Evolutionary conservation across 2,888 invertebrate species (phyloP).

Genomic region (Phyllotreta striolata): DNA sequence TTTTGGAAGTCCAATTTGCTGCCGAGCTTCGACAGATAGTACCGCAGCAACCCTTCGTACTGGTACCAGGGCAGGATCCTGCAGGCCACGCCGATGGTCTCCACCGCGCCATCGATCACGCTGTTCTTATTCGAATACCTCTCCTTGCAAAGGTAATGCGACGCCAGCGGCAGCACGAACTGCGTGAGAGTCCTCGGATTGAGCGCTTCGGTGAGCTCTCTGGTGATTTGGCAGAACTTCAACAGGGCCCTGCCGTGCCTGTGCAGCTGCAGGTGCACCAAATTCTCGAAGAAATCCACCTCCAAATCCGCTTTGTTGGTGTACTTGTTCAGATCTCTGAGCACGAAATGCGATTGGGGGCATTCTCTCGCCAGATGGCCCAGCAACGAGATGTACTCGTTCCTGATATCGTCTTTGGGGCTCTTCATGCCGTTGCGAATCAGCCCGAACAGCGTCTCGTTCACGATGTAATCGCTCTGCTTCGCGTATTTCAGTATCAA

Average conservation of each 20-base stretch:
- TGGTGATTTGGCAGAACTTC: constrained; percentile 75
- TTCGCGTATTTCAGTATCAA: constrained; percentile 66
- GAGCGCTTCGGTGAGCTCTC: constrained; percentile 68
- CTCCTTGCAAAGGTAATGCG: constrained; percentile 81
- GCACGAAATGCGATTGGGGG: constrained; percentile 72
- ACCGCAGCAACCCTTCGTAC: constrained; percentile 82
- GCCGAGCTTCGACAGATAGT: constrained; percentile 80
- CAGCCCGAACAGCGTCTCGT: constrained; percentile 76
- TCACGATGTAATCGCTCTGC: constrained; percentile 74
- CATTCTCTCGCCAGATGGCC: constrained; percentile 80
- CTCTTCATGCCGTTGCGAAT: constrained; percentile 77
- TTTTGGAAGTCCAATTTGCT: constrained; percentile 79
- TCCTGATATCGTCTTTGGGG: constrained; percentile 74
- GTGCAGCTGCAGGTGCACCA: constrained; percentile 87
- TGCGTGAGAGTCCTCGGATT: constrained; percentile 79
- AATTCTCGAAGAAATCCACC: constrained; percentile 94
- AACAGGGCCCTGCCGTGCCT: constrained; percentile 83
- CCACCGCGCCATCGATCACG: constrained; percentile 85
- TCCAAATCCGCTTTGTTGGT: constrained; percentile 79
- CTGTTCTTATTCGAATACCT: constrained; percentile 79
- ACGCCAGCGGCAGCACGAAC: constrained; percentile 85
- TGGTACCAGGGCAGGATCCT: constrained; percentile 87
- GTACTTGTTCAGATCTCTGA: constrained; percentile 74
- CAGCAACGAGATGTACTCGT: constrained; percentile 81
- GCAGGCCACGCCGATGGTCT: constrained; percentile 79